These are phyloP conservation scores for Amazona guildingii DNA, from an alignment of 2,113 vertebrate genomes.

Conservation along the genomic window DNA sequence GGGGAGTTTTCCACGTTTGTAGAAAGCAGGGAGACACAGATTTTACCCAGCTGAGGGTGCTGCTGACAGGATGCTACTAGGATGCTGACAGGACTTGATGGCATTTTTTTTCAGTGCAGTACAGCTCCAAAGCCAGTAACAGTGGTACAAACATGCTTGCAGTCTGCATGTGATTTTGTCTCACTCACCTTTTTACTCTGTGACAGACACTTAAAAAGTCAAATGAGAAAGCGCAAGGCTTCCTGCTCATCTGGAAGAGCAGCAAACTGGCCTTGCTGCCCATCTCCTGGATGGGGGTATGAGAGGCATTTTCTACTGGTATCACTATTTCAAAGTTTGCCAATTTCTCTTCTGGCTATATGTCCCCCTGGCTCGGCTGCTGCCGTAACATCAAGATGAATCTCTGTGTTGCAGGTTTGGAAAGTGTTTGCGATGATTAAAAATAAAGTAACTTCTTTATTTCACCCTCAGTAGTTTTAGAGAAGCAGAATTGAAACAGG, in stretches of 20 bases:
- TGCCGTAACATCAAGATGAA: neutral
- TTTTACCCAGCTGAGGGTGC: neutral
- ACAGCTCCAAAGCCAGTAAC: neutral
- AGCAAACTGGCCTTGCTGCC: neutral
- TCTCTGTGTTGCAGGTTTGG: neutral
- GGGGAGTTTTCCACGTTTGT: accelerated
- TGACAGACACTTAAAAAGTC: neutral
- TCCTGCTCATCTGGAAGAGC: neutral
- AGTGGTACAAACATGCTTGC: neutral
- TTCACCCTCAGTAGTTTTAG: neutral
- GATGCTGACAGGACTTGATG: neutral
- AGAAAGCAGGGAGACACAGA: accelerated
- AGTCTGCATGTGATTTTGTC: neutral
- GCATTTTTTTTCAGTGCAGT: neutral
- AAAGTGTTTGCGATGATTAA: neutral
- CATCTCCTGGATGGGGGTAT: neutral
- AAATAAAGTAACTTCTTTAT: neutral
- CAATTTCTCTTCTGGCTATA: neutral
- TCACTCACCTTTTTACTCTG: neutral
- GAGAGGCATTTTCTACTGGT: neutral
- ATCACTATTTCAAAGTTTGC: neutral
- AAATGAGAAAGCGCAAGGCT: neutral
- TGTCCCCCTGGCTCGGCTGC: neutral
- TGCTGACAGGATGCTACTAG: neutral
- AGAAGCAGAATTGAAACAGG: conserved; percentile 55